Evolutionary conservation across 2,797 vertebrate species (phyloP).

Genomic region (Eulemur rubriventer): DNA sequence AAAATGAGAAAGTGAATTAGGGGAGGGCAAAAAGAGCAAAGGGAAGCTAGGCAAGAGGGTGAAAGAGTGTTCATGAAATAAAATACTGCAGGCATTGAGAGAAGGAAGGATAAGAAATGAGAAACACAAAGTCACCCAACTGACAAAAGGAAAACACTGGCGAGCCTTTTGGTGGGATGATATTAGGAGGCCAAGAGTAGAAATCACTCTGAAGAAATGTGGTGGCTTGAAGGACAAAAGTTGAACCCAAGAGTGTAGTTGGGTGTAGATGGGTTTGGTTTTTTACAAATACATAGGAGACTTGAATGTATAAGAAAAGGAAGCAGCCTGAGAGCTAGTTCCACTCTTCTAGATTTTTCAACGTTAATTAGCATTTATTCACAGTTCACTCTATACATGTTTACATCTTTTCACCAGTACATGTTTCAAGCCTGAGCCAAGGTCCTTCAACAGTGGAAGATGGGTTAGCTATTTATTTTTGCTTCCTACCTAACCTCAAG

Average conservation of each 20-base stretch:
- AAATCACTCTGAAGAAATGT: not conserved
- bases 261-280: not conserved
- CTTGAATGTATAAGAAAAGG: not conserved
- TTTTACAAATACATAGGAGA: not conserved
- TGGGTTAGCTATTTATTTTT: not conserved
- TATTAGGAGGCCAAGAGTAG: not conserved
- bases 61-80: not conserved
- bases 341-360: not conserved
- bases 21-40: not conserved
- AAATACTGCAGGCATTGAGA: not conserved
- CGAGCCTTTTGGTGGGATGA: not conserved
- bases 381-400: not conserved
- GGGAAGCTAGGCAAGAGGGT: too few species aligned
- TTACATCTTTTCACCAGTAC: too few species aligned
- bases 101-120: not conserved
- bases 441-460: not conserved
- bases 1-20: not conserved
- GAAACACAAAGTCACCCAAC: not conserved
- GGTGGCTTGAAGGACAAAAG: not conserved
- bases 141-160: not conserved
- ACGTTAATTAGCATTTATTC: not conserved
- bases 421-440: too few species aligned
- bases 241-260: accelerated
- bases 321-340: not conserved
- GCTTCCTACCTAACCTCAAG: not conserved